Conservation (phyloP, 2,113 vertebrate genomes). For the Butorides virescens region DNA sequence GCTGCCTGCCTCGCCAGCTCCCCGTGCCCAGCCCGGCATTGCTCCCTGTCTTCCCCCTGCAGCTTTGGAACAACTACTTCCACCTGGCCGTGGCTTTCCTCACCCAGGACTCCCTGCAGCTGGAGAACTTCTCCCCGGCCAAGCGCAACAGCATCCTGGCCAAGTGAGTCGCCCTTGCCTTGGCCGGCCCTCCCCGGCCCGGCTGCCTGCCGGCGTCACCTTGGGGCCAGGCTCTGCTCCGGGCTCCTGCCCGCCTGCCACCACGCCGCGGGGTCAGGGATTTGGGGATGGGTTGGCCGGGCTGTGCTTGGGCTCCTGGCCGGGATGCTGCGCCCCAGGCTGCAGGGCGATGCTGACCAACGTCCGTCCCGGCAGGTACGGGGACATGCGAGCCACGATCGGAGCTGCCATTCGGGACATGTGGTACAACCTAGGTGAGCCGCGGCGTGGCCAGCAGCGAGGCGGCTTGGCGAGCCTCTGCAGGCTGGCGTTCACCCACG, state of each 20-base stretch:
- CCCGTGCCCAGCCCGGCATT: background rate
- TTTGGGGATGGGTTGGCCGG: background rate
- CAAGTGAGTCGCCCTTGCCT: background rate
- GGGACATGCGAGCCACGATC: constrained; percentile 54
- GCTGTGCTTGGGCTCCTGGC: background rate
- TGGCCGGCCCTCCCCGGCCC: fast-evolving
- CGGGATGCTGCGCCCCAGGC: fast-evolving
- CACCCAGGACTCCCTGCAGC: constrained; percentile 65
- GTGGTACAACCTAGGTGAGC: constrained; percentile 70
- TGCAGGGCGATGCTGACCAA: background rate
- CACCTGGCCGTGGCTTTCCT: constrained; percentile 70
- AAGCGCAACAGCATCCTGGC: constrained; percentile 45
- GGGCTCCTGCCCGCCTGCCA: background rate
- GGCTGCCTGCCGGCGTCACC: fast-evolving
- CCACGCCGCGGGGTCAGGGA: fast-evolving
- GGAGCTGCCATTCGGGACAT: constrained; percentile 61
- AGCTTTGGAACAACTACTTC: constrained; percentile 69
- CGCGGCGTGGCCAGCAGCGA: fast-evolving
- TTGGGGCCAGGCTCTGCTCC: fast-evolving
- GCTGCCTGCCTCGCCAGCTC: no score
- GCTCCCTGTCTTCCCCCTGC: background rate
- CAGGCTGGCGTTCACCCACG: background rate
- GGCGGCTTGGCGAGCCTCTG: background rate
- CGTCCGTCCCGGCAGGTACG: background rate
- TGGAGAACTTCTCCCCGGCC: constrained; percentile 64